Evolutionary conservation across 37 sponge, comb jelly and placozoan species (phyloP).

Genomic region (Spongia lamella): DNA sequence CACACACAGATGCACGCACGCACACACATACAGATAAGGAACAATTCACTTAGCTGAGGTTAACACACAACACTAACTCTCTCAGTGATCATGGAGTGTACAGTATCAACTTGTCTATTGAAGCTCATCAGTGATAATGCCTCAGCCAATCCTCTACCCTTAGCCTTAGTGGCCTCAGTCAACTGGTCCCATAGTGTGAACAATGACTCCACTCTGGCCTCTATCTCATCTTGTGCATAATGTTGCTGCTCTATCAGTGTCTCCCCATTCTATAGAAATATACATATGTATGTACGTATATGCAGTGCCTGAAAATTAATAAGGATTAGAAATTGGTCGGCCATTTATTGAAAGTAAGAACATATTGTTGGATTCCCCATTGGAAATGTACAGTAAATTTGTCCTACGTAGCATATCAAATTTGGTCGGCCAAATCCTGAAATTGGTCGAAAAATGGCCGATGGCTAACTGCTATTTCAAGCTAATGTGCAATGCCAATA

Average conservation of each 20-base stretch:
- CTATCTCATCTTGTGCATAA: constrained; percentile 80
- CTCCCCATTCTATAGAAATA: constrained; percentile 65
- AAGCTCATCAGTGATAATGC: constrained; percentile 79
- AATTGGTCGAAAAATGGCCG: too few relatives aligned
- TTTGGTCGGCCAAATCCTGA: too few relatives aligned
- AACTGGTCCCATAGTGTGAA: constrained; percentile 74
- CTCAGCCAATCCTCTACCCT: constrained; percentile 73
- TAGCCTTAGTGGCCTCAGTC: constrained; percentile 55
- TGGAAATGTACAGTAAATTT: too few relatives aligned
- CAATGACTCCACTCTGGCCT: constrained; percentile 50
- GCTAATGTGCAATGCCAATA: too few relatives aligned
- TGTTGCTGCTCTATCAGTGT: constrained; percentile 66
- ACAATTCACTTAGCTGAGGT: constrained; percentile 8
- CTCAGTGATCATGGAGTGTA: constrained; percentile 62
- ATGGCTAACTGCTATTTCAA: too few relatives aligned
- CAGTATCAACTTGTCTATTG: constrained; percentile 72
- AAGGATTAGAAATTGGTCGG: too few relatives aligned
- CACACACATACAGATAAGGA: constrained; percentile 2
- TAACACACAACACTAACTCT: constrained; percentile 26
- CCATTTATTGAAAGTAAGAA: too few relatives aligned
- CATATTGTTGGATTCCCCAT: too few relatives aligned
- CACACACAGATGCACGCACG: too few relatives aligned
- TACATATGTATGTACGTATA: background rate
- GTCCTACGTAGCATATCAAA: too few relatives aligned
- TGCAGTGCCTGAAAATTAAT: too few relatives aligned